Evolutionary conservation across 2,888 invertebrate species (phyloP), one percentile per base, ranked within the genome.

Genomic region (Steinernema carpocapsae): DNA sequence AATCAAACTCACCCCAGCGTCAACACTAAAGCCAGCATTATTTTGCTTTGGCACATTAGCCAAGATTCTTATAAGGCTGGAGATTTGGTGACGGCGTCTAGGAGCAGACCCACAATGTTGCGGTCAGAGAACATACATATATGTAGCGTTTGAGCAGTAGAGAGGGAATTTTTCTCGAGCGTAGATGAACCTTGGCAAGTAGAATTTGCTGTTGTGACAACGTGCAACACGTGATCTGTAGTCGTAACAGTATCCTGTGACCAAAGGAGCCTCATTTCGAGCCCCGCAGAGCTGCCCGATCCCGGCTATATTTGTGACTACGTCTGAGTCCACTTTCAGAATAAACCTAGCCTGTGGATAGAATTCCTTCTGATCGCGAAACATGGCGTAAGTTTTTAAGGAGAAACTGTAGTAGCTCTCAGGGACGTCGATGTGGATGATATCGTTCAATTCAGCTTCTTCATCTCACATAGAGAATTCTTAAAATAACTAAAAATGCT

Each of bases 341-440:
- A 73, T 42, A 19, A 59, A 73, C n/a, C 70, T 64, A 3, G 64
- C 64, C 19, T 22, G 22, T 10, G 73, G 73, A 46, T 22, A 73
- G 43, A 43, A 46, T 4, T 37, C 48, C 22, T 70, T 14, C 26
- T 56, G 43, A 24, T 56, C 70, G 7, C 22, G 19, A 43, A 73
- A 26, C 32, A 73, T 3, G 4, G 64, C 74, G 24, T 42, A 74
- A 3, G 73, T 74, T 37, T 74, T 74, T n/a, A 74, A 19, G 24
- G 71, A 52, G 12, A 74, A 48, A 29, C 74, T 74, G 72, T 74
- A 74, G 52, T 74, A 74, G 52, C 43, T 46, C 42, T 74, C 74
- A 19, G 10, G 64, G 19, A 73, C 32, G 43, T 26, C 24, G 42
- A 59, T 37, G 26, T 43, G 45, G 43, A 70, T 29, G 24, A 73